Conservation (phyloP, 2,113 vertebrate genomes). For the Nyctibius bracteatus region DNA sequence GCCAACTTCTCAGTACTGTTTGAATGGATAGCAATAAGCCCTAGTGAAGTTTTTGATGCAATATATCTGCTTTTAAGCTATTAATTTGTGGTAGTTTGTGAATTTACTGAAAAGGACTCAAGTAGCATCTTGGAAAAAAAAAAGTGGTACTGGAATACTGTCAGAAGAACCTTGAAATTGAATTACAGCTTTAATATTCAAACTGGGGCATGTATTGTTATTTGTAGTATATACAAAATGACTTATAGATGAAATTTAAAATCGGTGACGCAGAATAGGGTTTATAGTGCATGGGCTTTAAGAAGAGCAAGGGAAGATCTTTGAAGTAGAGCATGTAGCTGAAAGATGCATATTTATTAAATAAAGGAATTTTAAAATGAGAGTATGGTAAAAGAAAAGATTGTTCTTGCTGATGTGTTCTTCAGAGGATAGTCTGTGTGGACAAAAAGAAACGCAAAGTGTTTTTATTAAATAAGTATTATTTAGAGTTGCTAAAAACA, state of each 20-base stretch:
- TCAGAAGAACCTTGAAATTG: slow-evolving; percentile 65
- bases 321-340: slow-evolving; percentile 17
- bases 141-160: background rate
- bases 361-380: slow-evolving; percentile 33
- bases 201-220: slow-evolving; percentile 51
- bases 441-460: background rate
- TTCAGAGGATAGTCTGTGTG: background rate
- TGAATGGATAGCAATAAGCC: background rate
- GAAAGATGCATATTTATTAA: slow-evolving; percentile 54
- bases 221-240: slow-evolving; percentile 61
- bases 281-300: slow-evolving; percentile 61
- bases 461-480: background rate
- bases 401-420: background rate
- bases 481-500: background rate
- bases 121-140: background rate
- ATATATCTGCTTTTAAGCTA: background rate
- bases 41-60: background rate
- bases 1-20: background rate
- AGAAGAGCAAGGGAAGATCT: slow-evolving; percentile 6
- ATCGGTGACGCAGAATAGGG: slow-evolving; percentile 52
- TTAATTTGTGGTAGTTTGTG: background rate
- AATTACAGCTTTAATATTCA: slow-evolving; percentile 61
- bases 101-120: background rate
- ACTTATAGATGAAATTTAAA: slow-evolving; percentile 64
- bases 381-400: background rate